These are phyloP conservation scores for Cantharis lateralis DNA, from an alignment of 2,888 invertebrate species.

Conservation along the genomic window DNA sequence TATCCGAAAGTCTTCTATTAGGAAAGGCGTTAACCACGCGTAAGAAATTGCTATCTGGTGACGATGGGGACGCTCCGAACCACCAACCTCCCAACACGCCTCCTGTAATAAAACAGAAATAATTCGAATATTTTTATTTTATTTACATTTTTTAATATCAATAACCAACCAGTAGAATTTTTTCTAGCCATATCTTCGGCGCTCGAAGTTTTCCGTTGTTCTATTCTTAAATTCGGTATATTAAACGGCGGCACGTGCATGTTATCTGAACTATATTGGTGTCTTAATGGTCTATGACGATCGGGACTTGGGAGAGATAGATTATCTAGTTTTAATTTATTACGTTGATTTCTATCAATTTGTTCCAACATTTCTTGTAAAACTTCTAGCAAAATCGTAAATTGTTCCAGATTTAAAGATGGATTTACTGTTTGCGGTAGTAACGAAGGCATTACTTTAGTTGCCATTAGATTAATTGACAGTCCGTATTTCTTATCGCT, in stretches of 20 bases:
- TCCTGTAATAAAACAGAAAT: slow-evolving; percentile 37
- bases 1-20: slow-evolving; percentile 87
- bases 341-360: slow-evolving; percentile 86
- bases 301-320: slow-evolving; percentile 77
- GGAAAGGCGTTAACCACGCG: slow-evolving; percentile 81
- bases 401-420: slow-evolving; percentile 80
- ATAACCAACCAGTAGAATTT: slow-evolving; percentile 71
- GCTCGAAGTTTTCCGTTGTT: slow-evolving; percentile 86
- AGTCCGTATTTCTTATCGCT: slow-evolving; percentile 89
- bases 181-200: slow-evolving; percentile 91
- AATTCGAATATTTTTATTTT: background rate
- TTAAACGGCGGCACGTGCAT: slow-evolving; percentile 84
- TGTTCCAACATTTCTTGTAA: slow-evolving; percentile 91
- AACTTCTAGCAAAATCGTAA: slow-evolving; percentile 77
- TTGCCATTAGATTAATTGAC: slow-evolving; percentile 89
- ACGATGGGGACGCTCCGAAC: slow-evolving; percentile 82
- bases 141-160: background rate
- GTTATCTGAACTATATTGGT: slow-evolving; percentile 85
- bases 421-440: slow-evolving; percentile 93
- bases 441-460: slow-evolving; percentile 89
- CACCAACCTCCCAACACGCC: slow-evolving; percentile 79
- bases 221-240: slow-evolving; percentile 85
- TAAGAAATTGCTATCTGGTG: slow-evolving; percentile 85
- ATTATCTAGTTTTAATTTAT: slow-evolving; percentile 86
- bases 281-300: slow-evolving; percentile 73